phyloP scores from a whole-genome alignment of 2,888 invertebrate genomes.

The Ligdia adustata region DNA sequence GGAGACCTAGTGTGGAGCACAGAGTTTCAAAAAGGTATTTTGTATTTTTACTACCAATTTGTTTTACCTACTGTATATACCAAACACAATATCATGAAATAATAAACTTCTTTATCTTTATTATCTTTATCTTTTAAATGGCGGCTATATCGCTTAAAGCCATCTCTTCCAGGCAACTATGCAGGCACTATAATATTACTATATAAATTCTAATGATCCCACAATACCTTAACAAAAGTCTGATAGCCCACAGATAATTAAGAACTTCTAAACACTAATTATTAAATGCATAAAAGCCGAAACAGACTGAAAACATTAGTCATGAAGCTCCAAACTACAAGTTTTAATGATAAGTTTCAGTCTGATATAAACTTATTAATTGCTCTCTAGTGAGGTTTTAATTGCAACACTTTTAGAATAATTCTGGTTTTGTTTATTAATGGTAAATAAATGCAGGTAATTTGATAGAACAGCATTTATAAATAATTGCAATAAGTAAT shows the following conservation, averaged over 20 bases:
- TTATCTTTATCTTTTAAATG: no score
- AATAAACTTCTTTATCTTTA: no score
- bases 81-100: no score
- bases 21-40: no score
- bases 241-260: conserved; percentile 10
- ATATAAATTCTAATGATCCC: not conserved
- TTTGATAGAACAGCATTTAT: no score
- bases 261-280: conserved; percentile 20
- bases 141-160: no score
- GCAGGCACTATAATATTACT: no score
- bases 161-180: no score
- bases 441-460: conserved; percentile 20
- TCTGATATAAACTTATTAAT: conserved; percentile 50
- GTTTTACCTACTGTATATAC: no score
- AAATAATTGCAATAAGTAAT: no score
- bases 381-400: conserved; percentile 45
- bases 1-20: no score
- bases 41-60: no score
- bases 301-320: conserved; percentile 22
- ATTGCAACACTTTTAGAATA: conserved; percentile 47
- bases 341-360: conserved; percentile 49
- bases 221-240: conserved; percentile 6
- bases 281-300: conserved; percentile 11
- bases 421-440: conserved; percentile 35
- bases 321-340: conserved; percentile 29